Conservation (phyloP, 2,113 vertebrate genomes). For the Pollimyrus isidori region DNA sequence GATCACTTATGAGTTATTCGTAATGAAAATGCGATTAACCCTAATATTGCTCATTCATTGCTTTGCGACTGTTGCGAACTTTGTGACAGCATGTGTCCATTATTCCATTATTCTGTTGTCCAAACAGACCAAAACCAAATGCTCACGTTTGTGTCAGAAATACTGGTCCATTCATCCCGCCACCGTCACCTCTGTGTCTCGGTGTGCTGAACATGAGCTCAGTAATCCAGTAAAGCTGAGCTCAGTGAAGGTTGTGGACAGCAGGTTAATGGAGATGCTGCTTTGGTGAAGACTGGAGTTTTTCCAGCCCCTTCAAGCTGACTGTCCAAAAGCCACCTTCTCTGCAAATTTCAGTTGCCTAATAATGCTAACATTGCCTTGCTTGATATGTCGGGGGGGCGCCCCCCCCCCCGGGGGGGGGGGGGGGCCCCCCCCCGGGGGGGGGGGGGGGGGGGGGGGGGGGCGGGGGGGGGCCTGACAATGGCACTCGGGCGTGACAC, state of each 20-base stretch:
- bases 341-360: neutral
- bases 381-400: slow-evolving; percentile 47
- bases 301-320: neutral
- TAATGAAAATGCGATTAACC: neutral
- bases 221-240: neutral
- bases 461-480: slow-evolving; percentile 42
- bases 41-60: neutral
- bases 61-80: neutral
- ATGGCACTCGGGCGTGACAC: slow-evolving; percentile 52
- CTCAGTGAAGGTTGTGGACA: neutral
- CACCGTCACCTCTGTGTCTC: neutral
- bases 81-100: slow-evolving; percentile 2
- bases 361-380: slow-evolving; percentile 27
- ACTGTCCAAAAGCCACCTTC: neutral
- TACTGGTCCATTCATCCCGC: neutral
- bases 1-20: neutral
- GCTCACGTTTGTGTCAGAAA: neutral
- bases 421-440: no score
- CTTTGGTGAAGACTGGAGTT: neutral
- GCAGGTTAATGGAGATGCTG: neutral
- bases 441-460: no score
- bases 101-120: neutral
- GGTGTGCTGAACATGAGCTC: neutral
- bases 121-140: neutral
- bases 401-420: slow-evolving; percentile 38